A percentile compares a stretch with the other conserved stretches of the same genome.
phyloP scores from a whole-genome alignment of 35 echinoderm and acorn worm species.

The Diadema setosum region DNA sequence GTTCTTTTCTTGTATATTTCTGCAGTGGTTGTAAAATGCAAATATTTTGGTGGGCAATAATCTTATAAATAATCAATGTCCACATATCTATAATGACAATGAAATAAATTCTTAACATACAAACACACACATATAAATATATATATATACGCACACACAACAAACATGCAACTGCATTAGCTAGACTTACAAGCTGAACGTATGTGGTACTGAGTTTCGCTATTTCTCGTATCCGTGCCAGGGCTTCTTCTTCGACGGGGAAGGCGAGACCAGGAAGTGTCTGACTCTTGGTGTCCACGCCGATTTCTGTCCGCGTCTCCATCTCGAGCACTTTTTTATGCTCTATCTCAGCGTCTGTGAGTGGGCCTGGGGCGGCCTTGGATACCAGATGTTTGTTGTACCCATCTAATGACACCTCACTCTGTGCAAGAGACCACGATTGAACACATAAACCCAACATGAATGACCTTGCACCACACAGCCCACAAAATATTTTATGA shows the following conservation, averaged over 20 bases:
- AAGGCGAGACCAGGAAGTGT: constrained; percentile 80
- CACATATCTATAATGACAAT: no score
- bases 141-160: no score
- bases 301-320: constrained; percentile 56
- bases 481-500: no score
- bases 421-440: constrained; percentile 10
- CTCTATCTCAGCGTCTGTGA: constrained; percentile 68
- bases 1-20: no score
- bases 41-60: no score
- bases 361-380: constrained; percentile 58
- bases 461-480: no score
- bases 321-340: constrained; percentile 38
- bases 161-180: no score
- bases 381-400: constrained; percentile 64
- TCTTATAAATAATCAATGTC: no score
- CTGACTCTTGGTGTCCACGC: constrained; percentile 70
- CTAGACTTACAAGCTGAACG: constrained; percentile 75
- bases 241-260: constrained; percentile 37
- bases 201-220: constrained; percentile 27
- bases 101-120: no score
- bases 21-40: no score
- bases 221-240: constrained; percentile 18
- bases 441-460: no score
- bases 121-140: no score
- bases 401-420: constrained; percentile 70